These are phyloP conservation scores for Columba guinea DNA, from an alignment of 2,797 vertebrate genomes.

Conservation along the genomic window DNA sequence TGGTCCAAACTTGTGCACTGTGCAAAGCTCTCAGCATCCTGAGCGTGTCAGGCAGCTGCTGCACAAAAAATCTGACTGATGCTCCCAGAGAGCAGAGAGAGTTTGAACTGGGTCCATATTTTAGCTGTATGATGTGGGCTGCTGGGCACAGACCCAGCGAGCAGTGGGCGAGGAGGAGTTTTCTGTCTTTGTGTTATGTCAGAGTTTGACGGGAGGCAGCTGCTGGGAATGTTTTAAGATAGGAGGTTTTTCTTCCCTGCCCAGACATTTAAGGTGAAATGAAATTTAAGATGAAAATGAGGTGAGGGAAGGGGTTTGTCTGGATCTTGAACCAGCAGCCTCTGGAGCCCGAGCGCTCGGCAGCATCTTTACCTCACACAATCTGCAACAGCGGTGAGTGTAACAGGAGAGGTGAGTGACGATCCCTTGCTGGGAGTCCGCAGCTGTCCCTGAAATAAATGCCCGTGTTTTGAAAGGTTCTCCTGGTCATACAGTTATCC, in stretches of 20 bases:
- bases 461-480: not conserved
- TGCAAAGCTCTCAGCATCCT: not conserved
- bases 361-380: not conserved
- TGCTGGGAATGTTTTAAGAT: constrained; percentile 4
- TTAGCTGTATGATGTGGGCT: constrained; percentile 9
- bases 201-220: constrained; percentile 49
- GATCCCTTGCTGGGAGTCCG: not conserved
- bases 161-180: constrained; percentile 34
- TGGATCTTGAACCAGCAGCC: not conserved
- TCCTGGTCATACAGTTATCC: not conserved
- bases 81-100: constrained; percentile 1
- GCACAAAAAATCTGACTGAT: not conserved
- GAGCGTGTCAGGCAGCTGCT: constrained; percentile 24
- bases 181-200: constrained; percentile 33
- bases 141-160: constrained; percentile 14
- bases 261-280: constrained; percentile 32
- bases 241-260: not conserved
- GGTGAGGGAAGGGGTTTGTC: not conserved
- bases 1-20: not conserved
- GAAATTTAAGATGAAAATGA: not conserved
- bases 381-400: not conserved
- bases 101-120: not conserved
- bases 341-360: not conserved
- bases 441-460: not conserved
- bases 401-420: not conserved